Percentiles rank a stretch among this genome's conserved stretches.
These are phyloP conservation scores for Isaurus tuberculatus DNA, from an alignment of 92 coral and sea anemone species.

Conservation along the genomic window DNA sequence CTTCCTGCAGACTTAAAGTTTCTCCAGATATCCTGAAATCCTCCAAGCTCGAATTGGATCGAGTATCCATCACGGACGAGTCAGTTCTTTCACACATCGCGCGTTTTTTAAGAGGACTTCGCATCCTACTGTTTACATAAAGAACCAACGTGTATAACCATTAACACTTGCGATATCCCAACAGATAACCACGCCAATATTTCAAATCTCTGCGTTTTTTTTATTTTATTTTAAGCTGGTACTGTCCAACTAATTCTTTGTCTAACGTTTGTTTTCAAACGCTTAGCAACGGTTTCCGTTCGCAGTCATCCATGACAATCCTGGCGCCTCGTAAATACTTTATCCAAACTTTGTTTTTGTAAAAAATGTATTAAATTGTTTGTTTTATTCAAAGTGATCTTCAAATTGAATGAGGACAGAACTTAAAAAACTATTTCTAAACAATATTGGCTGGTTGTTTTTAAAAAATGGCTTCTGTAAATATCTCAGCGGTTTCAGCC, in stretches of 20 bases:
- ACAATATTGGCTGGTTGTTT: neutral
- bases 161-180: slow-evolving; percentile 10
- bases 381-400: neutral
- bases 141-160: neutral
- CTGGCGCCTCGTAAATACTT: neutral
- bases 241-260: neutral
- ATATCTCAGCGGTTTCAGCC: slow-evolving; percentile 31
- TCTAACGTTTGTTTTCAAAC: slow-evolving; percentile 52
- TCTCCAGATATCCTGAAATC: slow-evolving; percentile 24
- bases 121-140: slow-evolving; percentile 22
- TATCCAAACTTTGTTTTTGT: neutral
- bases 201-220: too few relatives aligned
- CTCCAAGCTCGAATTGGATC: neutral
- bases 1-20: slow-evolving; percentile 79
- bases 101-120: slow-evolving; percentile 19
- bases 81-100: slow-evolving; percentile 37
- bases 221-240: too few relatives aligned
- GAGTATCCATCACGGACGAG: slow-evolving; percentile 49
- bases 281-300: slow-evolving; percentile 42
- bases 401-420: neutral
- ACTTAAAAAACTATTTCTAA: neutral
- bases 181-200: neutral
- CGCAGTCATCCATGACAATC: slow-evolving; percentile 36
- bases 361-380: neutral
- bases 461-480: neutral